Percentiles rank a stretch among this genome's conserved stretches.
Conservation (phyloP, 2,113 vertebrate species). For the Tragelaphus imberbis region DNA sequence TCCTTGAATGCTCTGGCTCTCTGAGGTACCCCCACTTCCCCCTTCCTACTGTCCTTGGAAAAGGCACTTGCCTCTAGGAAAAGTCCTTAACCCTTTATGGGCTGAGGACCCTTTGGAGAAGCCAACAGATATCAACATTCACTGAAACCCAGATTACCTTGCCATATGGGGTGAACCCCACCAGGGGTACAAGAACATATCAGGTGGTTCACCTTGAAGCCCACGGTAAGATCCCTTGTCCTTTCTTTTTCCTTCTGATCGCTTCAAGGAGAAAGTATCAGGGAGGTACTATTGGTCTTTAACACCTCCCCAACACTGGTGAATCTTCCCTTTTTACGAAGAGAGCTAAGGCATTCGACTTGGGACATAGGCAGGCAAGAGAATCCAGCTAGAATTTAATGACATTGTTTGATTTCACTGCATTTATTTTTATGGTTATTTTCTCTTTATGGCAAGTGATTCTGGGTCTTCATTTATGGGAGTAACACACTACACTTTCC, state of each 20-base stretch:
- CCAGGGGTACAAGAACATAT: neutral
- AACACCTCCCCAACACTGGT: neutral
- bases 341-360: neutral
- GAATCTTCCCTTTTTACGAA: neutral
- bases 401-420: conserved; percentile 64
- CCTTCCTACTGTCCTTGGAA: neutral
- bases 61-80: neutral
- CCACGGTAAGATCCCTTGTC: neutral
- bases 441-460: conserved; percentile 68
- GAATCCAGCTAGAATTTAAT: conserved; percentile 38
- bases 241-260: neutral
- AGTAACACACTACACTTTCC: conserved; percentile 46
- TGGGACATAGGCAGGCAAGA: neutral
- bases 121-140: neutral
- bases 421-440: conserved; percentile 65
- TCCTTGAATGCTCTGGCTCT: neutral
- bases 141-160: neutral
- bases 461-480: conserved; percentile 58
- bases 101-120: neutral
- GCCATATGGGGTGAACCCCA: neutral
- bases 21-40: no score
- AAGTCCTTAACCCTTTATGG: neutral
- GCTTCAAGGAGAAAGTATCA: conserved; percentile 16
- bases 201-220: neutral
- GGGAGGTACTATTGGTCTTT: neutral